These are phyloP conservation scores for Anas platyrhynchos DNA, from an alignment of 2,113 vertebrate species.

Conservation along the genomic window DNA sequence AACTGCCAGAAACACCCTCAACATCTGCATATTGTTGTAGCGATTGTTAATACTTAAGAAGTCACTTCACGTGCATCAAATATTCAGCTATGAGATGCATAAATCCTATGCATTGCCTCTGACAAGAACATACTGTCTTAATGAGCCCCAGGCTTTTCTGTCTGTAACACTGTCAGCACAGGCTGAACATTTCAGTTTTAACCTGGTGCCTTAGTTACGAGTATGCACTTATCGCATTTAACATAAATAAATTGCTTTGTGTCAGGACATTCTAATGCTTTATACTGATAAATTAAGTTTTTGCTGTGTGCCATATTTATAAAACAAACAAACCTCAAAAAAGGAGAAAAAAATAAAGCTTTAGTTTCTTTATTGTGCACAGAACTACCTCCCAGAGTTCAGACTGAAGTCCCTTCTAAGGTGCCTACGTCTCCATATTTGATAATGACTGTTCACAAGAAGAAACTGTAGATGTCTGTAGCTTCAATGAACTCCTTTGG, in stretches of 20 bases:
- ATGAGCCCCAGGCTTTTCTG: neutral
- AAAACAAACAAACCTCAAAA: conserved; percentile 23
- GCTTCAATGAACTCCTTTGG: neutral
- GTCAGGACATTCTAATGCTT: neutral
- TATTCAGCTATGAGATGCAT: neutral
- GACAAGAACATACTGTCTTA: neutral
- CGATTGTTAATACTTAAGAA: neutral
- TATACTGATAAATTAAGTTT: neutral
- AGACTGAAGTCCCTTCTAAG: conserved; percentile 76
- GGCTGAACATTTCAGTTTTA: conserved; percentile 1
- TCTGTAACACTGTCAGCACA: neutral
- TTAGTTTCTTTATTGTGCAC: conserved; percentile 74
- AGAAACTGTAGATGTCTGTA: conserved; percentile 40
- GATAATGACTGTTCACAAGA: conserved; percentile 18
- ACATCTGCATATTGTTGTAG: neutral
- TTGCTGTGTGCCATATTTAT: conserved; percentile 33
- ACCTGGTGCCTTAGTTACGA: conserved; percentile 46
- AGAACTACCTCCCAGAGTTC: conserved; percentile 81
- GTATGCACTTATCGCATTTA: neutral
- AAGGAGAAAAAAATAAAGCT: neutral
- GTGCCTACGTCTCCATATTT: conserved; percentile 76
- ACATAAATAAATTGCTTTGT: neutral
- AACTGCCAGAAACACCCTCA: neutral
- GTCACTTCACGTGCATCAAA: neutral
- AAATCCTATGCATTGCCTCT: neutral